phyloP scores from a whole-genome alignment of 2,113 vertebrate species.

The Entelurus aequoreus region DNA sequence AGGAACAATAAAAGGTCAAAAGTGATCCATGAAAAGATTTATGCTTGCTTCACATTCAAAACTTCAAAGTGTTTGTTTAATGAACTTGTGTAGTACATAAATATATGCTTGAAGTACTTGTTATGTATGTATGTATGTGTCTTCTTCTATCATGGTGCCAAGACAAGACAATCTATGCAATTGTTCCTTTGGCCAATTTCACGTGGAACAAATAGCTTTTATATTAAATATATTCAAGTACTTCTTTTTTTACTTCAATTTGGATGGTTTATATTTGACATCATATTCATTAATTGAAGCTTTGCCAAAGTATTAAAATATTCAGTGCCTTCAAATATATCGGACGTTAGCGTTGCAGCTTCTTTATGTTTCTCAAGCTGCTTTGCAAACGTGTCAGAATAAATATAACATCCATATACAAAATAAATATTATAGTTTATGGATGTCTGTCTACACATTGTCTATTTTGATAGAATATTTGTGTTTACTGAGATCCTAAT shows the following conservation, averaged over 20 bases:
- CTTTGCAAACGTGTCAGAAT: slow-evolving; percentile 1
- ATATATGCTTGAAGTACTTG: slow-evolving; percentile 29
- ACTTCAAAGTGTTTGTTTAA: too few species aligned
- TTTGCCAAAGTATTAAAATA: background rate
- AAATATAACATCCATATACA: too few species aligned
- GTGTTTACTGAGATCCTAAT: background rate
- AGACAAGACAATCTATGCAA: background rate
- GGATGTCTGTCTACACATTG: slow-evolving; percentile 13
- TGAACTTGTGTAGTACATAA: slow-evolving; percentile 8
- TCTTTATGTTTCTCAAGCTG: too few species aligned
- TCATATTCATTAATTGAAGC: slow-evolving; percentile 21
- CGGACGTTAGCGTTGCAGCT: too few species aligned
- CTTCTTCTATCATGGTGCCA: too few species aligned
- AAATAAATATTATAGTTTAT: background rate
- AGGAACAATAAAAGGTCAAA: slow-evolving; percentile 65
- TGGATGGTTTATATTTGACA: slow-evolving; percentile 59
- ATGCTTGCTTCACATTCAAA: too few species aligned
- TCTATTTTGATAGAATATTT: background rate
- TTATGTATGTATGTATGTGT: slow-evolving; percentile 26
- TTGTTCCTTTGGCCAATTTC: slow-evolving; percentile 12
- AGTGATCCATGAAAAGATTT: slow-evolving; percentile 12
- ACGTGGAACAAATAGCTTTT: slow-evolving; percentile 29
- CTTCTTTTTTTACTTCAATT: slow-evolving; percentile 10
- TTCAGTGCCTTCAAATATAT: too few species aligned
- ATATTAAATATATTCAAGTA: too few species aligned